These are phyloP conservation scores for Anastrepha obliqua DNA, from an alignment of 1,140 invertebrate species.

Conservation along the genomic window DNA sequence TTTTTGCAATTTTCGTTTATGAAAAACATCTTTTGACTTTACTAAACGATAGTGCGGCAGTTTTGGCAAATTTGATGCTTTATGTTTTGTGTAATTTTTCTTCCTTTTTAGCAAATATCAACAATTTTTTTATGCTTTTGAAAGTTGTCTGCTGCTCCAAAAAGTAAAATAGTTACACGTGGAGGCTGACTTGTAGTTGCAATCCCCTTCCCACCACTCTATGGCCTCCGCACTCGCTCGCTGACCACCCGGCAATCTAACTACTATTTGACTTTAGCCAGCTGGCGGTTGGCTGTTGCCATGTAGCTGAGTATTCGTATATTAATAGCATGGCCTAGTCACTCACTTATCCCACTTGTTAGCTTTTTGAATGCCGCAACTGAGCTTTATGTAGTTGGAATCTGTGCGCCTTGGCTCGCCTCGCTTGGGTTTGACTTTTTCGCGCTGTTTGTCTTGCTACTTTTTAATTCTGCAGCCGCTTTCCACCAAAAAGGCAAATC, in stretches of 20 bases:
- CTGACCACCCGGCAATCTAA: not conserved
- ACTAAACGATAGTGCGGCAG: slow-evolving; percentile 18
- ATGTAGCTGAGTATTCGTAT: not conserved
- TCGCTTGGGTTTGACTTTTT: not conserved
- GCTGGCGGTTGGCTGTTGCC: not conserved
- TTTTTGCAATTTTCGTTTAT: slow-evolving; percentile 45
- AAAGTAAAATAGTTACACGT: slow-evolving; percentile 13
- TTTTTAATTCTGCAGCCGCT: not conserved
- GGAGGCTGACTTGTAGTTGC: not conserved
- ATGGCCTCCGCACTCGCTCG: not conserved
- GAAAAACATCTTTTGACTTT: slow-evolving; percentile 42
- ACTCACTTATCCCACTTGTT: not conserved
- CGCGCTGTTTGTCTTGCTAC: slow-evolving; percentile 2
- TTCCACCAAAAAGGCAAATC: not conserved
- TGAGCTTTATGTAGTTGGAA: not conserved
- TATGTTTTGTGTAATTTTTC: not conserved
- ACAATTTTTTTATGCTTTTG: not conserved
- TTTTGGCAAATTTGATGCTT: not conserved
- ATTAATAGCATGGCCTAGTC: not conserved
- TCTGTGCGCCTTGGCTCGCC: not conserved
- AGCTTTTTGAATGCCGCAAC: not conserved
- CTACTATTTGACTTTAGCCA: no score
- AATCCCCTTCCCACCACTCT: not conserved
- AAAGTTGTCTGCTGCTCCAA: not conserved
- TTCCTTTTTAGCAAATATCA: not conserved